phyloP scores from a whole-genome alignment of 2,113 vertebrate species.

The Balaeniceps rex region DNA sequence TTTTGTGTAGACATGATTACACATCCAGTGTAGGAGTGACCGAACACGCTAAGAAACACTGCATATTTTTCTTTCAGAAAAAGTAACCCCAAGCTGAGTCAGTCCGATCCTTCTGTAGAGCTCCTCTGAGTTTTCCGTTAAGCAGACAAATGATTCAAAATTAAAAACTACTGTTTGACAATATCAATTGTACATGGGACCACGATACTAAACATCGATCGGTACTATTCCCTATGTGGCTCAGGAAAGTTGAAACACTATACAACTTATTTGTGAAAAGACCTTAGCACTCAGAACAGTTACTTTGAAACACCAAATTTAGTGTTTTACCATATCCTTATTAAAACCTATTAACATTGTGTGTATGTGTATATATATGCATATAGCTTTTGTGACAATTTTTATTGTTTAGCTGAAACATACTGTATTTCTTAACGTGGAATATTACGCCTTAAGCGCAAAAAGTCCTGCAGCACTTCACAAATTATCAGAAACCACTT shows the following conservation, averaged over 20 bases:
- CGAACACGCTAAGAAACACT: background rate
- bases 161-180: background rate
- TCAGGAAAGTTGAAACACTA: background rate
- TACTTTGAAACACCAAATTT: background rate
- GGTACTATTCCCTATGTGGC: background rate
- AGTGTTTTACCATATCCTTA: background rate
- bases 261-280: background rate
- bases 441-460: background rate
- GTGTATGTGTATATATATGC: rapidly evolving
- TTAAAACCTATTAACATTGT: background rate
- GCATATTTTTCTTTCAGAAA: background rate
- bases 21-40: background rate
- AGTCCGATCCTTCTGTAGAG: background rate
- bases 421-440: background rate
- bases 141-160: background rate
- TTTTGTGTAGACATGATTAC: background rate
- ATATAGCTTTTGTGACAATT: background rate
- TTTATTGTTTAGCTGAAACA: background rate
- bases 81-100: background rate
- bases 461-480: background rate
- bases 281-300: background rate
- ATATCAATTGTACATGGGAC: background rate
- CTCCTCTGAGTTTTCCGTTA: background rate
- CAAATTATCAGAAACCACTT: background rate
- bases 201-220: background rate